Percentiles rank a stretch among this genome's conserved stretches.
Conservation (phyloP, 2,888 invertebrate species). For the Rhimphoctona megacephalus region DNA sequence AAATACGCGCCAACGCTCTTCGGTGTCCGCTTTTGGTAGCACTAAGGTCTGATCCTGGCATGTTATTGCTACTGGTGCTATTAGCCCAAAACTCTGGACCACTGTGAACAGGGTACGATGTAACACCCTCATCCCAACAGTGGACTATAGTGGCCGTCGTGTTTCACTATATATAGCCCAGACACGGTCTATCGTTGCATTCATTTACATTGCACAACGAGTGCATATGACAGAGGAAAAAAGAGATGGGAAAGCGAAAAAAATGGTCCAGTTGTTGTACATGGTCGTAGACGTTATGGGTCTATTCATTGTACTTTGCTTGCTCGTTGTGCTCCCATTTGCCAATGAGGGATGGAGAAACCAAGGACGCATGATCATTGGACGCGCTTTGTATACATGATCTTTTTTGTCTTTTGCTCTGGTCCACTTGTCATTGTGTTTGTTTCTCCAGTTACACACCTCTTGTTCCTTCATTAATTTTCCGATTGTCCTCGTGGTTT, state of each 20-base stretch:
- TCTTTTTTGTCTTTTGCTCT: neutral
- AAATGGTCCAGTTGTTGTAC: conserved; percentile 17
- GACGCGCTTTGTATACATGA: neutral
- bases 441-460: neutral
- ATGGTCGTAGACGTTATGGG: conserved; percentile 39
- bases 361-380: neutral
- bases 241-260: conserved; percentile 15
- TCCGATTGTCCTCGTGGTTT: neutral
- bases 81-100: conserved; percentile 42
- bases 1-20: conserved; percentile 41
- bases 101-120: conserved; percentile 38
- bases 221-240: conserved; percentile 41
- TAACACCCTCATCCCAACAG: conserved; percentile 12
- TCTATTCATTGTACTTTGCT: conserved; percentile 17
- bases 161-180: conserved; percentile 22
- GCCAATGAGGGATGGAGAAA: neutral
- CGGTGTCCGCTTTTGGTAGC: conserved; percentile 26
- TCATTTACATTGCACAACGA: conserved; percentile 19
- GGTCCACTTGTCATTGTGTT: neutral
- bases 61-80: conserved; percentile 54
- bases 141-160: neutral
- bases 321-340: neutral
- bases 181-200: conserved; percentile 22
- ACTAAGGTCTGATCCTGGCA: conserved; percentile 18
- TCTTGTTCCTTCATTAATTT: neutral